Conservation (phyloP, 2,888 invertebrate species). For the Pachydiplax longipennis region DNA sequence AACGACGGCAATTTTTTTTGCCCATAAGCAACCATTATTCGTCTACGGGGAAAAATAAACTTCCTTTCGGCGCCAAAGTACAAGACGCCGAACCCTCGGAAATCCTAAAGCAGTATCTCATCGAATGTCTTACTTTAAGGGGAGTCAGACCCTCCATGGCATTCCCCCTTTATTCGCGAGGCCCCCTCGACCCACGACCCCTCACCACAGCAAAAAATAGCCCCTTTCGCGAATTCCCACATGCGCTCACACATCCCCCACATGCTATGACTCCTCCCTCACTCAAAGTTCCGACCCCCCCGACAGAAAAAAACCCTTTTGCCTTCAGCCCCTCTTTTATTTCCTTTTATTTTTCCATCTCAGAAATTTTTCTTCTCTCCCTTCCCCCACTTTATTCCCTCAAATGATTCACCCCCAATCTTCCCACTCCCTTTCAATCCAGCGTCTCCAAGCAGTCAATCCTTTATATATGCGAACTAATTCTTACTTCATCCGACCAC, state of each 20-base stretch:
- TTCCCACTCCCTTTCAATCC: not conserved
- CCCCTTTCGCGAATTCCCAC: not conserved
- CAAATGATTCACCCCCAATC: conserved; percentile 32
- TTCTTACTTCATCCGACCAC: not conserved
- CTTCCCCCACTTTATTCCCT: conserved; percentile 27
- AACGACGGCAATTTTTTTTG: not conserved
- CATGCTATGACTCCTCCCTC: not conserved
- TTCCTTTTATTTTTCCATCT: not conserved
- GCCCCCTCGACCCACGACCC: not conserved
- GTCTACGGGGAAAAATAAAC: not conserved
- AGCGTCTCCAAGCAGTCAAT: not conserved
- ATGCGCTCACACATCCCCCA: not conserved
- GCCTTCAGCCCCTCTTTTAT: conserved; percentile 10
- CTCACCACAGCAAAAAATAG: not conserved
- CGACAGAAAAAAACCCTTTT: not conserved
- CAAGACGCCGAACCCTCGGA: not conserved
- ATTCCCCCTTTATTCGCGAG: not conserved
- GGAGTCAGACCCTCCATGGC: not conserved
- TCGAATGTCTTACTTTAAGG: not conserved
- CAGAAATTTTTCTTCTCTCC: not conserved
- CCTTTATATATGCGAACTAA: not conserved
- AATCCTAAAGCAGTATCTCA: conserved; percentile 5
- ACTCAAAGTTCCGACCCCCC: not conserved
- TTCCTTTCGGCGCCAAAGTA: not conserved
- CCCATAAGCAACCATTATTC: not conserved